These are phyloP conservation scores for Aquatica leii DNA, from an alignment of 2,888 invertebrate species.

Conservation along the genomic window DNA sequence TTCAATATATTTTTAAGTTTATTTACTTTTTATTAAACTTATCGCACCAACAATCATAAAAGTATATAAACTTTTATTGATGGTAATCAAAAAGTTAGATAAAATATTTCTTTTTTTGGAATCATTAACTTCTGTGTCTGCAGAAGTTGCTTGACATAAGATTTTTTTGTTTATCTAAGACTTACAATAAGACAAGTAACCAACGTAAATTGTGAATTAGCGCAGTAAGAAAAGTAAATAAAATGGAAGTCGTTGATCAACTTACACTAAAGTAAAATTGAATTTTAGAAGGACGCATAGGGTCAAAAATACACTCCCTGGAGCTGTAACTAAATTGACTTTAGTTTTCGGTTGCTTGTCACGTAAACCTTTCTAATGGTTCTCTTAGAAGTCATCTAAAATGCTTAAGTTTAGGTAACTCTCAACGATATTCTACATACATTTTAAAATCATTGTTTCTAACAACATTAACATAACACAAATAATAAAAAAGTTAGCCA, in stretches of 20 bases:
- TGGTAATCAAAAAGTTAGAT: neutral
- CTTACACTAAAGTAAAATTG: constrained; percentile 31
- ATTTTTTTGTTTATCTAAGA: constrained; percentile 1
- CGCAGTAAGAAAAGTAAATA: constrained; percentile 29
- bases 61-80: neutral
- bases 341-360: constrained; percentile 34
- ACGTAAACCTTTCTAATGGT: constrained; percentile 35
- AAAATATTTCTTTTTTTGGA: neutral
- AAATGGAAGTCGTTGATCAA: constrained; percentile 31
- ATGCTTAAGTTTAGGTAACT: constrained; percentile 25
- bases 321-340: constrained; percentile 35
- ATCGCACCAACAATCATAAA: neutral
- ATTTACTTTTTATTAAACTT: neutral
- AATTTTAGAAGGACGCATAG: constrained; percentile 31
- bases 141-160: neutral
- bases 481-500: too few species aligned
- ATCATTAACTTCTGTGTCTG: too few species aligned
- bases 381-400: constrained; percentile 33
- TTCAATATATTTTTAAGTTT: too few species aligned
- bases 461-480: too few species aligned
- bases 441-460: constrained; percentile 6
- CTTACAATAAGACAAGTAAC: constrained; percentile 11
- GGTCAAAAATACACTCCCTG: constrained; percentile 33
- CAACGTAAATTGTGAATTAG: constrained; percentile 26
- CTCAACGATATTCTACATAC: constrained; percentile 16